Base-by-base conservation (phyloP, 2,113 vertebrate genomes). In the Perccottus glenii region DNA sequence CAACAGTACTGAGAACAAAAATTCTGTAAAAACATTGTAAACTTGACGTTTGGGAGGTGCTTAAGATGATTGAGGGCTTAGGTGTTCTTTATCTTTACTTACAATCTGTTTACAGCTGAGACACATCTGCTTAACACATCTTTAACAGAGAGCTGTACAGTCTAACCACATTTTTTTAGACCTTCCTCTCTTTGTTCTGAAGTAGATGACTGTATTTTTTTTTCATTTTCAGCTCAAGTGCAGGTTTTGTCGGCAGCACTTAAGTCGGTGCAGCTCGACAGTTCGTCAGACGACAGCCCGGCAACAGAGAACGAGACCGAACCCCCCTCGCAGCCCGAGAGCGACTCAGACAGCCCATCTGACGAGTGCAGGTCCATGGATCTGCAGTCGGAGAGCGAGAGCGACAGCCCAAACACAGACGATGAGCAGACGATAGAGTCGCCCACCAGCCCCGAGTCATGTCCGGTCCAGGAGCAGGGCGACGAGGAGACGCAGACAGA, bases 241-340 rank as follows among this genome's bases (percentile, higher is more conserved):
- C 93, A 94, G 87, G 96, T 95, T 35, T 70, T 96, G 64, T 94
- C 94, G 49, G 95, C 94, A 14, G 93, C 94, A 14, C 91, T 94
- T 64, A 93, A 93, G 78, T 94, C 92, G 32, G 90, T 93, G 9
- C 93, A 94, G 86, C 93, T 95, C 5, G 94, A 90, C 77, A 79
- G 66, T 12, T 73, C 83, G 0, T 10, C 12, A 12, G 81, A 84
- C 14, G 44, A 55, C 65, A 77, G 76, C 43, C 82, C 72, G 0
- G 27, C 63, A 11, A 55, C 52, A 4, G 52, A 55, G 33, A 55
- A 11, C 33, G 82, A 88, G 35, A 12, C 65, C 2, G 56, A 80
- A 56, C 59, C 56, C 1, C 57, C 81, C 0, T 53, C 60, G 7
- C 67, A 68, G 32, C 27, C 47, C 0, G 87, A 87, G 43, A 67